Conservation (phyloP, 2,888 invertebrate species). For the Rosalia funebris region DNA sequence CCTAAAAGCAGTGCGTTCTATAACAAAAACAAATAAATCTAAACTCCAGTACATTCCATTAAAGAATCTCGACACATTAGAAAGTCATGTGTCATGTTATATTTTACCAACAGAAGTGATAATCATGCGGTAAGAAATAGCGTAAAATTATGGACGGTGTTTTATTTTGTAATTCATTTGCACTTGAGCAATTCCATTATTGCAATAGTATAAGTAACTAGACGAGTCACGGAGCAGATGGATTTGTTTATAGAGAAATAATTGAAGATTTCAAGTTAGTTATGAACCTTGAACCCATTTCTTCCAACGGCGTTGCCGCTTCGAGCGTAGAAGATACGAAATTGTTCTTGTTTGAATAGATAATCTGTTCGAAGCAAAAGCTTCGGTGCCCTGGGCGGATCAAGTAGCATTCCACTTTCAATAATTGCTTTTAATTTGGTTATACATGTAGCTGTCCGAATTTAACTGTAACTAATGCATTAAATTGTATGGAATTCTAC, state of each 20-base stretch:
- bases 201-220: no score
- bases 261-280: conserved; percentile 8
- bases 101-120: no score
- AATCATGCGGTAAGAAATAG: no score
- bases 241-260: background rate
- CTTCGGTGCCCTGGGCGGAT: background rate
- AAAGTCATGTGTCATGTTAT: no score
- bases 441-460: background rate
- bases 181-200: no score
- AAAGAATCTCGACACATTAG: no score
- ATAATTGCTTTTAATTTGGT: background rate
- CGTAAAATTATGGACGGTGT: no score
- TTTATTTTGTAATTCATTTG: no score
- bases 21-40: no score
- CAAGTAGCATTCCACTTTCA: conserved; percentile 9
- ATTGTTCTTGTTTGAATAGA: background rate
- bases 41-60: no score
- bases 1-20: no score
- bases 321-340: background rate
- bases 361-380: background rate
- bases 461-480: background rate
- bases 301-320: background rate
- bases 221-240: no score
- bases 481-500: background rate
- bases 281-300: conserved; percentile 14